These are phyloP conservation scores for Drosophila affinis DNA, from an alignment of 2,888 invertebrate species.

Conservation along the genomic window DNA sequence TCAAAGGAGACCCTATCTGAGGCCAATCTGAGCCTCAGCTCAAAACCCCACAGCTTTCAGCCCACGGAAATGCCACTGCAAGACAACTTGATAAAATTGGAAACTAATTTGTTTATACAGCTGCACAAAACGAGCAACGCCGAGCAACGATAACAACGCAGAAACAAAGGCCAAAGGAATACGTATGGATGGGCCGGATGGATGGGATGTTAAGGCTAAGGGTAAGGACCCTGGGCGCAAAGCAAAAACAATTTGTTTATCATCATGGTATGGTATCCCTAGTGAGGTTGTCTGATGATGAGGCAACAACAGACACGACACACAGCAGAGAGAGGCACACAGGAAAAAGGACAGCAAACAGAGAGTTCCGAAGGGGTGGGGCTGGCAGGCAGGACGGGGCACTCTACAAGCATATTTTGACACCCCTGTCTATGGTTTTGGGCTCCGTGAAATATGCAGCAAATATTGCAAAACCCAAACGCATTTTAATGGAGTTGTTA, in stretches of 20 bases:
- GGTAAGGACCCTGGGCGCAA: conserved; percentile 16
- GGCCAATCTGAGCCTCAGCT: no score
- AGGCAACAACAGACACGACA: conserved; percentile 31
- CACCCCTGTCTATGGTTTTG: conserved; percentile 66
- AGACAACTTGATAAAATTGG: conserved; percentile 70
- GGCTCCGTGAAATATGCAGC: conserved; percentile 68
- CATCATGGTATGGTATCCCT: conserved; percentile 68
- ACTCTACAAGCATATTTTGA: conserved; percentile 66
- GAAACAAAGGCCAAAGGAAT: conserved; percentile 21
- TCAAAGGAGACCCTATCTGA: not conserved
- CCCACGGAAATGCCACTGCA: conserved; percentile 36
- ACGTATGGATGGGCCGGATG: not conserved
- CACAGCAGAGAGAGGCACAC: conserved; percentile 1
- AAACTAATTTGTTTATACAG: conserved; percentile 81
- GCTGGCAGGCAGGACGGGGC: not conserved
- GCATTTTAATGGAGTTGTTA: conserved; percentile 66
- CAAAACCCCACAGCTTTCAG: conserved; percentile 15
- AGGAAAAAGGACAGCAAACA: conserved; percentile 76
- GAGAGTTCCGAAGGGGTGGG: conserved; percentile 26
- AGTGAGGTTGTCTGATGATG: conserved; percentile 67
- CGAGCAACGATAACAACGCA: conserved; percentile 64
- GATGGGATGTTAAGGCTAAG: conserved; percentile 12
- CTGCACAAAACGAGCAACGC: conserved; percentile 76
- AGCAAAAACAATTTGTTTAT: conserved; percentile 73
- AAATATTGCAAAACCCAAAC: conserved; percentile 38